These are phyloP conservation scores for Fukomys damarensis DNA, from an alignment of 2,113 vertebrate species.

Conservation along the genomic window DNA sequence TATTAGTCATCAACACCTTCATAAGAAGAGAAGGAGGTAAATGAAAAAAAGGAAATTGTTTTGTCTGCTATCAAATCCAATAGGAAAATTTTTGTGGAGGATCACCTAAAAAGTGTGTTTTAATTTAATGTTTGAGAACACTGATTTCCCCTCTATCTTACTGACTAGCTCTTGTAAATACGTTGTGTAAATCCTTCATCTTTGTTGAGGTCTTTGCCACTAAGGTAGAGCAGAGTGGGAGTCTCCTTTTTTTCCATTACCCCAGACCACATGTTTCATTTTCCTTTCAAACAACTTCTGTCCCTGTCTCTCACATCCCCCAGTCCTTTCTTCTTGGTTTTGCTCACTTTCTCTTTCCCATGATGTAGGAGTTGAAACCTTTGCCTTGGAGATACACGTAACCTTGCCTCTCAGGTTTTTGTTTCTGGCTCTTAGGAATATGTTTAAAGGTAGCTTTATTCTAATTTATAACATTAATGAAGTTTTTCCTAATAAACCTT, in stretches of 20 bases:
- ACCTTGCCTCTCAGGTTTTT: neutral
- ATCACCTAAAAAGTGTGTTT: neutral
- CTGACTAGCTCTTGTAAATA: neutral
- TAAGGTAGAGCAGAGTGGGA: neutral
- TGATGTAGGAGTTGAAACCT: neutral
- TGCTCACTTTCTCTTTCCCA: neutral
- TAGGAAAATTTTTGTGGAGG: neutral
- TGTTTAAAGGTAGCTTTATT: neutral
- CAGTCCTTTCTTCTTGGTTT: neutral
- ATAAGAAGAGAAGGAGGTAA: neutral
- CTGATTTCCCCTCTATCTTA: neutral
- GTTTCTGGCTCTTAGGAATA: neutral
- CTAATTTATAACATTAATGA: neutral
- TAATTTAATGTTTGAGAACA: neutral
- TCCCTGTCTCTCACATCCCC: no score
- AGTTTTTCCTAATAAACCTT: neutral
- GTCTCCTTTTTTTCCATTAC: neutral
- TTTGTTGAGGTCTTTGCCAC: neutral
- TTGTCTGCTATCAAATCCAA: neutral
- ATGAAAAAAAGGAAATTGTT: neutral
- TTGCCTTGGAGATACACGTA: neutral
- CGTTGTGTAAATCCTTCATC: neutral
- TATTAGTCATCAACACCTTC: neutral
- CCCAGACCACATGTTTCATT: neutral
- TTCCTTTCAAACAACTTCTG: neutral